Evolutionary conservation across 2,797 vertebrate species (phyloP).

Genomic region (Myotis vivesi): DNA sequence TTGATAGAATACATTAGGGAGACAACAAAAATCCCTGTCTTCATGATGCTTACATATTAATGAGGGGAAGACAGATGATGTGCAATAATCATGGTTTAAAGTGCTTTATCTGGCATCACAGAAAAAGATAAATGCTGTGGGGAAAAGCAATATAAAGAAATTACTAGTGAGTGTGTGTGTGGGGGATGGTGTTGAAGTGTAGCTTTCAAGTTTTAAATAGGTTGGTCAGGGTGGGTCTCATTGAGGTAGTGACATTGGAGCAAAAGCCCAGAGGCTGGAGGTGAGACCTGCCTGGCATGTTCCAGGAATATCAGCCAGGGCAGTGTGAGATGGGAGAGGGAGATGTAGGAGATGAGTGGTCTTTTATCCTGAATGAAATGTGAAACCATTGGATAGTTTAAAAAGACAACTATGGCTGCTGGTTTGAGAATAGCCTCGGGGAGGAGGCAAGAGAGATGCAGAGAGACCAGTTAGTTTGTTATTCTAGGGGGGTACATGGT

Average conservation of each 20-base stretch:
- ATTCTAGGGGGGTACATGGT: not conserved
- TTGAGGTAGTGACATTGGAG: not conserved
- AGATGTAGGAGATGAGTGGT: not conserved
- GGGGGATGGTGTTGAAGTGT: not conserved
- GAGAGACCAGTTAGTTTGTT: not conserved
- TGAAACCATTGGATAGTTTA: not conserved
- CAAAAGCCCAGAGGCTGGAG: not conserved
- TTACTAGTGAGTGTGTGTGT: not conserved
- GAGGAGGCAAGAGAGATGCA: not conserved
- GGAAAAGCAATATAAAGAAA: not conserved
- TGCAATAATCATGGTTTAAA: not conserved
- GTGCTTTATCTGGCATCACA: not conserved
- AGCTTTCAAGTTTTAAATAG: not conserved
- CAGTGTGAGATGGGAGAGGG: not conserved
- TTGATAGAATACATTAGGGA: not conserved
- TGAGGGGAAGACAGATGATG: not conserved
- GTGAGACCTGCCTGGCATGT: not conserved
- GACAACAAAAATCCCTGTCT: not conserved
- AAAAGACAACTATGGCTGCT: not conserved
- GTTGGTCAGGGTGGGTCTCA: not conserved
- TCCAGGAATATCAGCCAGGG: not conserved
- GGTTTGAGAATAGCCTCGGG: not conserved
- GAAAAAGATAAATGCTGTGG: not conserved
- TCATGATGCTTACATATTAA: not conserved
- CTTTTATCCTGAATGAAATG: not conserved